Base-by-base conservation (phyloP, 35 echinoderm and acorn worm genomes). In the Heliocidaris tuberculata region DNA sequence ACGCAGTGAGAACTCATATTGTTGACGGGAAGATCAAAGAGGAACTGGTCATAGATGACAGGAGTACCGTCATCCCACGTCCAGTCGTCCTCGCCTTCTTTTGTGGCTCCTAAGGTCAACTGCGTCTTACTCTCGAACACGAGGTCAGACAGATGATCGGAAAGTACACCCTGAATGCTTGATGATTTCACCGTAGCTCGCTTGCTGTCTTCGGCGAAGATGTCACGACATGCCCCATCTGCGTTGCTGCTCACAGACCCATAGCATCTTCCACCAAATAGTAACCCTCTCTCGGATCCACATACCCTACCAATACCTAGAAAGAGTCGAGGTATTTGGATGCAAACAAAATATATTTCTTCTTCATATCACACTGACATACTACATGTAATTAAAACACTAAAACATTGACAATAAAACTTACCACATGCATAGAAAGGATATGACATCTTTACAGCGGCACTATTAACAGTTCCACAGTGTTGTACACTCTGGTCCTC, bases 1-100 rank as follows among this genome's bases (percentile, higher is more conserved):
- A n/a, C 91, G 32, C 91, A 93, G 29, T 27, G 30, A 32, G 4
- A 11, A 13, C 9, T 27, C 12, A 9, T 16, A 5, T 12, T 27
- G 9, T 93, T 49, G 16, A 30, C 48, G 31, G 47, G 3, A 7
- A 59, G 50, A n/a, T 93, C 48, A 48, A 21, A 17, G 13, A 50
- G 27, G 50, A 93, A 93, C 2, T 93, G 9, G 4, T 93, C 48
- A n/a, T 56, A 93, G 6, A 93, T 49, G 31, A 93, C 50, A 3
- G 91, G 91, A 32, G 91, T 93, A 17, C 91, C 91, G 91, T 93
- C 91, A 48, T 93, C 91, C 91, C 91, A 93, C 47, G 13, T 59
- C 31, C 31, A 93, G 50, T 50, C 91, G 12, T 24, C 91, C 0
- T 93, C 48, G 4, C 91, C 91, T 30, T 13, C 50, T 15, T 49